Percentiles rank a stretch among this genome's conserved stretches.
Evolutionary conservation across 2,797 vertebrate genomes (phyloP).

Genomic region (Rhinichthys osculus): DNA sequence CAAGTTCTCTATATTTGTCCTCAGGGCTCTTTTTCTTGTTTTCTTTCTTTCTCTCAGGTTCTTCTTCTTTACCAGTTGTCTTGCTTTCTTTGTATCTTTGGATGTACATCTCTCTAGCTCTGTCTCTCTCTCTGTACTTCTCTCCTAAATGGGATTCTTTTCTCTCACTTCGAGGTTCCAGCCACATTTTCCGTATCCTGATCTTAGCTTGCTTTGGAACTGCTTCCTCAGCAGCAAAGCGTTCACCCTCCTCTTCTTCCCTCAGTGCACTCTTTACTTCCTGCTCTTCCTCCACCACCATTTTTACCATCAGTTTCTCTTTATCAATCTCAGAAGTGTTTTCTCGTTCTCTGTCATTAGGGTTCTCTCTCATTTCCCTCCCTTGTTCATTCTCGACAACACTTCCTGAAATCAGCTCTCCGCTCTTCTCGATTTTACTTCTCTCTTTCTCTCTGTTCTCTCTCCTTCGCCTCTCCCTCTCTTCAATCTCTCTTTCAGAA

Average conservation of each 20-base stretch:
- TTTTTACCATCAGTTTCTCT: conserved; percentile 31
- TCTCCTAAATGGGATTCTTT: conserved; percentile 58
- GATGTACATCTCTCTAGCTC: conserved; percentile 48
- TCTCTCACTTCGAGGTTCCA: conserved; percentile 73
- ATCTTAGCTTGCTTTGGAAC: conserved; percentile 45
- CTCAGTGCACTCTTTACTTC: conserved; percentile 6
- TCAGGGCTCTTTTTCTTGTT: conserved; percentile 33
- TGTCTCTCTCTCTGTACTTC: conserved; percentile 61
- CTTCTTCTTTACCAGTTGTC: conserved; percentile 56
- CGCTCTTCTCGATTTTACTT: conserved; percentile 54
- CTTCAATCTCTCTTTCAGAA: conserved; percentile 50
- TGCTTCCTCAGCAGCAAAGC: conserved; percentile 51
- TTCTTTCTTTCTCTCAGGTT: conserved; percentile 52
- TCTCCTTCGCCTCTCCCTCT: conserved; percentile 50
- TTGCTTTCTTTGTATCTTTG: conserved; percentile 46
- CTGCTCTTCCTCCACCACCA: conserved; percentile 32
- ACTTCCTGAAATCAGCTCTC: conserved; percentile 66
- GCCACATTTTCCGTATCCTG: conserved; percentile 75
- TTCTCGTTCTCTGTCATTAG: conserved; percentile 61
- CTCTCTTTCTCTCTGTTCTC: conserved; percentile 52
- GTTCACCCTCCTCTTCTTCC: conserved; percentile 50
- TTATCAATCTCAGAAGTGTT: conserved; percentile 51
- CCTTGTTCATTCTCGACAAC: conserved; percentile 64
- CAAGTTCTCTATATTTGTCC: conserved; percentile 39
- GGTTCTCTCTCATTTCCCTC: conserved; percentile 49